These are phyloP conservation scores for Anolis apletophallus DNA, from an alignment of 2,797 vertebrate species.

Conservation along the genomic window DNA sequence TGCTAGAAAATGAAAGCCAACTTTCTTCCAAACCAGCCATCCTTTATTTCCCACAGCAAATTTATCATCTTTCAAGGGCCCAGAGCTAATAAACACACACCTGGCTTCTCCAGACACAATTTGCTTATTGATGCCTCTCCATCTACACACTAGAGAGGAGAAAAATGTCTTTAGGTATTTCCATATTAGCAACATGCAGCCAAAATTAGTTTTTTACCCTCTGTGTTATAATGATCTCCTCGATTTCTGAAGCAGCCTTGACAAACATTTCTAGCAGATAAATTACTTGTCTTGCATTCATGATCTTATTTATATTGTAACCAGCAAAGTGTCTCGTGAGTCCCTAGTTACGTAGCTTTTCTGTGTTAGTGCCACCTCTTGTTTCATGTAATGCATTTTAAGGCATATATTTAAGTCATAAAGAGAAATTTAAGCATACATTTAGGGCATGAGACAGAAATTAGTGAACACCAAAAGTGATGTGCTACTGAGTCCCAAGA, in stretches of 20 bases:
- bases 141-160: constrained; percentile 31
- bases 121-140: constrained; percentile 58
- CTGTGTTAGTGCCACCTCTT: not conserved
- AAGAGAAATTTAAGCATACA: no score
- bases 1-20: constrained; percentile 53
- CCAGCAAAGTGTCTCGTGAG: not conserved
- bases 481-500: not conserved
- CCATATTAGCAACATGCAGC: constrained; percentile 13
- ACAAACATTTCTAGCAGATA: constrained; percentile 51
- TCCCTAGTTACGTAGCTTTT: not conserved
- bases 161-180: constrained; percentile 36
- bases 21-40: constrained; percentile 50
- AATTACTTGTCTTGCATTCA: not conserved
- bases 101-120: constrained; percentile 67
- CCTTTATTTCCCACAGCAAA: constrained; percentile 70
- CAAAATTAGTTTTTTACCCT: constrained; percentile 42
- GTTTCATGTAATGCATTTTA: not conserved
- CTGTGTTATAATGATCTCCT: constrained; percentile 44
- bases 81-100: constrained; percentile 72
- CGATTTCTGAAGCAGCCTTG: constrained; percentile 33
- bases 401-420: not conserved
- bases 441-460: no score
- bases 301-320: not conserved
- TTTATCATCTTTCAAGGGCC: constrained; percentile 68
- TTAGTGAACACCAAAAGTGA: not conserved